phyloP scores from a whole-genome alignment of 2,797 vertebrate genomes.

The Florisuga fusca region DNA sequence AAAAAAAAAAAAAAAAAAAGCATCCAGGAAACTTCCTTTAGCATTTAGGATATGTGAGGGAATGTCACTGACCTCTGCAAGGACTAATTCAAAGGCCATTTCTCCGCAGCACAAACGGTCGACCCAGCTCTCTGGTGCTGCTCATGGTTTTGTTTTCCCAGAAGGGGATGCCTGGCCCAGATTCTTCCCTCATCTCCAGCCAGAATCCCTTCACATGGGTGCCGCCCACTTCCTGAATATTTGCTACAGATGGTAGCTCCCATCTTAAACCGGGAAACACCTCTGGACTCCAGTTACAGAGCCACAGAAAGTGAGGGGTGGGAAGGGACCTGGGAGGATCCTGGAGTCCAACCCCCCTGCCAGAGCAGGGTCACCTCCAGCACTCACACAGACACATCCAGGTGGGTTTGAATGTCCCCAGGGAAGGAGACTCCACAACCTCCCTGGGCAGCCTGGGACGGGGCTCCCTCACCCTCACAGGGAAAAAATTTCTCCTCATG shows the following conservation, averaged over 20 bases:
- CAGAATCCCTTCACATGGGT: not conserved
- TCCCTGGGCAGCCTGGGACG: too few relatives aligned
- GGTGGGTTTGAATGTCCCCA: too few relatives aligned
- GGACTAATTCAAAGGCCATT: not conserved
- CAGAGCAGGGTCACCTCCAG: too few relatives aligned
- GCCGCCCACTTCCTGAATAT: not conserved
- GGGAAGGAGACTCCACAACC: too few relatives aligned
- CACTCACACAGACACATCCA: too few relatives aligned
- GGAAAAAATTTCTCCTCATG: too few relatives aligned
- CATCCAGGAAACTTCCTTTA: not conserved
- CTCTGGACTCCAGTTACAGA: not conserved
- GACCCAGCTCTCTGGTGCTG: not conserved
- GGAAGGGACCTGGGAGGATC: too few relatives aligned
- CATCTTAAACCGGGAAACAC: not conserved
- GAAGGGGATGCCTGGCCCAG: not conserved
- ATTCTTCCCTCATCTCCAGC: not conserved
- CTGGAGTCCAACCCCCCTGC: too few relatives aligned
- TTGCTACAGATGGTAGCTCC: not conserved
- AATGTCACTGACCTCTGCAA: not conserved
- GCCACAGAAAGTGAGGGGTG: too few relatives aligned
- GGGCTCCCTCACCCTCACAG: too few relatives aligned
- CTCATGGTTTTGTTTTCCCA: not conserved
- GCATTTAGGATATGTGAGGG: not conserved
- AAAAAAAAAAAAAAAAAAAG: fast-evolving
- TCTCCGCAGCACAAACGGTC: not conserved